These are phyloP conservation scores for Ophioninae sp. DNA, from an alignment of 2,888 invertebrate genomes.

Conservation along the genomic window DNA sequence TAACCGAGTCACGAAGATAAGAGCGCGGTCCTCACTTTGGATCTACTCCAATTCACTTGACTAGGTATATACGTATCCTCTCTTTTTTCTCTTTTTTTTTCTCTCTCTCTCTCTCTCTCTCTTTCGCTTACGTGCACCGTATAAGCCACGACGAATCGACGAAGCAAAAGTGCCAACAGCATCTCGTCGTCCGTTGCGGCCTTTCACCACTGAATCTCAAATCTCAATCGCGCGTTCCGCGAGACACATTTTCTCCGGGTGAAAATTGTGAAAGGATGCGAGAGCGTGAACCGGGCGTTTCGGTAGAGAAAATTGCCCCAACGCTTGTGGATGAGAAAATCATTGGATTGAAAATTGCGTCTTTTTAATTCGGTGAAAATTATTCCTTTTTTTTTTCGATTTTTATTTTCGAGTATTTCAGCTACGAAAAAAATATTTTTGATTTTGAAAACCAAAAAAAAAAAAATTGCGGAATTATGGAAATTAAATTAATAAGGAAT, in stretches of 20 bases:
- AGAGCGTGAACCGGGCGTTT: slow-evolving; percentile 36
- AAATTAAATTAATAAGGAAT: no score
- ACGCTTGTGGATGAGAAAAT: slow-evolving; percentile 31
- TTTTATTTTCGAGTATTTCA: no score
- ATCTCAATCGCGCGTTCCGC: slow-evolving; percentile 39
- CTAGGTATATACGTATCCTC: slow-evolving; percentile 12
- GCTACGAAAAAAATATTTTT: no score
- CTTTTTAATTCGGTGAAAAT: no score
- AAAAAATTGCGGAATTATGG: no score
- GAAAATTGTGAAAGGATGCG: slow-evolving; percentile 58
- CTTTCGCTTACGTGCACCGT: background rate
- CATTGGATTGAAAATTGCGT: slow-evolving; percentile 25
- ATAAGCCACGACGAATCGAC: slow-evolving; percentile 30
- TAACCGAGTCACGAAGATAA: slow-evolving; percentile 39
- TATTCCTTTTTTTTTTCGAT: no score
- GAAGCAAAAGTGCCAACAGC: slow-evolving; percentile 57
- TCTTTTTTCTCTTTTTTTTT: no score
- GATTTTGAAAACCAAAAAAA: no score
- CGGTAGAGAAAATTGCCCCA: slow-evolving; percentile 50
- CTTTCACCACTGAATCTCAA: slow-evolving; percentile 54
- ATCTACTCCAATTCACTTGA: slow-evolving; percentile 53
- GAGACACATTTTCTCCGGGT: slow-evolving; percentile 52
- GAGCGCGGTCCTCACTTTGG: slow-evolving; percentile 50
- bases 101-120: background rate
- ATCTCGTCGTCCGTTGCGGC: slow-evolving; percentile 48